These are phyloP conservation scores for Ctenodactylus gundi DNA, from an alignment of 2,113 vertebrate genomes.

Conservation along the genomic window DNA sequence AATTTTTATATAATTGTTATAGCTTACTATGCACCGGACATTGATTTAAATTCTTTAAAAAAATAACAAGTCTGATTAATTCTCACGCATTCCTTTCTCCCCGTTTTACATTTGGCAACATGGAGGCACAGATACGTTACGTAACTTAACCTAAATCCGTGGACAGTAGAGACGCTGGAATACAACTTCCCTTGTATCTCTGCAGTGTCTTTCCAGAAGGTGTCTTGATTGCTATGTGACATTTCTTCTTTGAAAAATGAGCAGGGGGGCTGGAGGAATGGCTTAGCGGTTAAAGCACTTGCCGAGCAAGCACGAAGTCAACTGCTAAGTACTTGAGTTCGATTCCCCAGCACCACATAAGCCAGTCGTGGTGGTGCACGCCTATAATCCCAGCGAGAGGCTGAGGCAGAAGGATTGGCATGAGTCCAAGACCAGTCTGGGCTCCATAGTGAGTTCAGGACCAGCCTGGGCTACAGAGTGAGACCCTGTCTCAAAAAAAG, in stretches of 20 bases:
- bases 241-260: neutral
- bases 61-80: neutral
- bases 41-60: neutral
- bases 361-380: no score
- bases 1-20: neutral
- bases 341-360: no score
- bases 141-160: neutral
- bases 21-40: neutral
- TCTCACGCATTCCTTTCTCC: neutral
- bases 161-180: neutral
- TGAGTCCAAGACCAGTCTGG: no score
- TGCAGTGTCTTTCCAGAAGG: neutral
- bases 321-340: no score
- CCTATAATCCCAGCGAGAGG: no score
- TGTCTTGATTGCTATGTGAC: neutral
- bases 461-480: no score
- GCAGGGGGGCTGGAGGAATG: no score
- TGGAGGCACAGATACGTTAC: neutral
- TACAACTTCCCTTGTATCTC: neutral
- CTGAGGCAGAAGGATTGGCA: no score
- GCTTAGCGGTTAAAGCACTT: no score
- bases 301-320: no score
- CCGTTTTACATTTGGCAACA: conserved; percentile 13
- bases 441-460: no score
- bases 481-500: no score